These are phyloP conservation scores for Arenicola marina DNA, from an alignment of 2,888 invertebrate genomes.

Conservation along the genomic window DNA sequence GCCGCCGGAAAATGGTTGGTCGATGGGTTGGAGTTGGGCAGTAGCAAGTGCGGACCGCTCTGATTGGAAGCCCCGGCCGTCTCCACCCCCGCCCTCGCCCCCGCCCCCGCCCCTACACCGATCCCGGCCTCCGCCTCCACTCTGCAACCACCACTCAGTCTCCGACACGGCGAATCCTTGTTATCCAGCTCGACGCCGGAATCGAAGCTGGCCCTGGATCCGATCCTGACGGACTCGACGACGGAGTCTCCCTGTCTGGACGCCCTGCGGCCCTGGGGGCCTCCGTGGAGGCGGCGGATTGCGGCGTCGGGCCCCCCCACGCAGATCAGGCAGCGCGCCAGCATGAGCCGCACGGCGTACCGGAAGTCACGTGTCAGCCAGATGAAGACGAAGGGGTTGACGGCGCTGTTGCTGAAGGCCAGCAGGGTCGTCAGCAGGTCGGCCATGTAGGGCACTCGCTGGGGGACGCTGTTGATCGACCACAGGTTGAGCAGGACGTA, in stretches of 20 bases:
- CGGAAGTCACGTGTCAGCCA: slow-evolving; percentile 41
- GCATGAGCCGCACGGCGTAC: slow-evolving; percentile 9
- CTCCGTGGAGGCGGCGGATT: not conserved
- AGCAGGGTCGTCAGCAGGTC: slow-evolving; percentile 43
- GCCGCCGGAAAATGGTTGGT: too few relatives aligned
- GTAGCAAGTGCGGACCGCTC: too few relatives aligned
- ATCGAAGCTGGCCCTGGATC: not conserved
- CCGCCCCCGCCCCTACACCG: too few relatives aligned
- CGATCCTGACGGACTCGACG: not conserved
- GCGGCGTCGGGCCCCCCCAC: not conserved
- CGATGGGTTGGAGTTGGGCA: too few relatives aligned
- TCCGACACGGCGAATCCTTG: too few relatives aligned
- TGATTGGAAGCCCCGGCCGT: too few relatives aligned
- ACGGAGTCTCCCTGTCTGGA: not conserved
- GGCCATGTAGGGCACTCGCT: slow-evolving; percentile 39
- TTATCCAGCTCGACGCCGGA: not conserved
- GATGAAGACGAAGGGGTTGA: slow-evolving; percentile 45
- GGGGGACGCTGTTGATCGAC: slow-evolving; percentile 30
- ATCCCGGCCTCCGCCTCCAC: too few relatives aligned
- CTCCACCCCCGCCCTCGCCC: too few relatives aligned
- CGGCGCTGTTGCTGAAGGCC: slow-evolving; percentile 42
- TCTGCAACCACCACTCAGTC: too few relatives aligned
- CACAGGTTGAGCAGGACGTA: slow-evolving; percentile 36
- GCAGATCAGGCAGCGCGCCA: not conserved
- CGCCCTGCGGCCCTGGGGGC: not conserved